phyloP scores from a whole-genome alignment of 2,797 vertebrate species.

The Macropodus opercularis region DNA sequence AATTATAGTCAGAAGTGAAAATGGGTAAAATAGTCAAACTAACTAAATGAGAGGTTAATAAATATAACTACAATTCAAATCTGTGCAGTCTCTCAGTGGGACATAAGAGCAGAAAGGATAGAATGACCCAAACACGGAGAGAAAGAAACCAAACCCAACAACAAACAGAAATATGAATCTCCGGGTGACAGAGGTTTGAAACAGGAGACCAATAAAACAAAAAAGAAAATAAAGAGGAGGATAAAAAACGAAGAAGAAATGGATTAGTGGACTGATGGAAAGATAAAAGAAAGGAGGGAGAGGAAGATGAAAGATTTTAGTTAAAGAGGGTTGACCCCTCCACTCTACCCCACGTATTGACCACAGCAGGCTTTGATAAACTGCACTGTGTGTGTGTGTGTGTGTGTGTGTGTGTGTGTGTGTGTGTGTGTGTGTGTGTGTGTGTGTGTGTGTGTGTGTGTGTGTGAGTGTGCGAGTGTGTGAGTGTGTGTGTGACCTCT shows the following conservation, averaged over 20 bases:
- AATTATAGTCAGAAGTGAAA: not conserved
- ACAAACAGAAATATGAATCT: conserved; percentile 14
- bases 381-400: conserved; percentile 42
- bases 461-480: conserved; percentile 39
- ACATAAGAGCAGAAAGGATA: no score
- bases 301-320: conserved; percentile 70
- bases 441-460: conserved; percentile 27
- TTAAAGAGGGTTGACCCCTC: conserved; percentile 67
- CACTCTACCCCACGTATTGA: conserved; percentile 62
- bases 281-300: conserved; percentile 53
- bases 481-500: conserved; percentile 52
- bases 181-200: not conserved
- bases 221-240: not conserved
- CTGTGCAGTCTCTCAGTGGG: not conserved
- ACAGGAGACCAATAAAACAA: conserved; percentile 5
- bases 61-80: no score
- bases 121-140: not conserved
- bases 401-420: conserved; percentile 40
- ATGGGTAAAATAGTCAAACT: not conserved
- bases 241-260: not conserved
- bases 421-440: conserved; percentile 30
- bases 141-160: conserved; percentile 1
- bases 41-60: not conserved
- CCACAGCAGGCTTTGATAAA: conserved; percentile 68
- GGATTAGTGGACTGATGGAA: conserved; percentile 41